Evolutionary conservation across 2,797 vertebrate species (phyloP).

Genomic region (Brachyalestes nurse): DNA sequence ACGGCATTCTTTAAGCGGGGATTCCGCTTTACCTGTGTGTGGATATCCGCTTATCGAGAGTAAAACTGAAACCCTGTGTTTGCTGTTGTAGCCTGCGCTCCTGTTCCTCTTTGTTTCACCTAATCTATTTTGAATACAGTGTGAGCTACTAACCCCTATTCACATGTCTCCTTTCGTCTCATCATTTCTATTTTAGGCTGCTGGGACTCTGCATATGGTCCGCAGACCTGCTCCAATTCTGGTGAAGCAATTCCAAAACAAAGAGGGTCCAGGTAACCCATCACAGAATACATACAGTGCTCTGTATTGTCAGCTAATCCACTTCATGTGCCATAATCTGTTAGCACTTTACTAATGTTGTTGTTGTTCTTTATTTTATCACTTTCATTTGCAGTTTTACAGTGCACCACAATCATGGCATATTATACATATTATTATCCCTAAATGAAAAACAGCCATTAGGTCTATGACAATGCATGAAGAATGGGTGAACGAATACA

Average conservation of each 20-base stretch:
- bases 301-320: not conserved
- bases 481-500: not conserved
- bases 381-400: constrained; percentile 1
- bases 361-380: not conserved
- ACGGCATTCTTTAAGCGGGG: constrained; percentile 38
- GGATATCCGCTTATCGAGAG: constrained; percentile 28
- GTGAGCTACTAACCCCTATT: not conserved
- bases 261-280: constrained; percentile 48
- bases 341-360: not conserved
- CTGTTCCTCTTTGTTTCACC: constrained; percentile 28
- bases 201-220: constrained; percentile 16
- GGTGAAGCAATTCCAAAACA: constrained; percentile 54
- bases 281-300: not conserved
- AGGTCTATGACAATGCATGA: not conserved
- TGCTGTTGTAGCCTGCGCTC: not conserved
- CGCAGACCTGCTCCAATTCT: constrained; percentile 52
- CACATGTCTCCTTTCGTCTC: constrained; percentile 11
- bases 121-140: constrained; percentile 45
- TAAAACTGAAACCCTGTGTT: constrained; percentile 39
- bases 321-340: not conserved
- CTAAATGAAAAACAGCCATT: not conserved
- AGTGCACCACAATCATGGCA: not conserved
- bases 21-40: constrained; percentile 21
- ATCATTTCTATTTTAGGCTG: constrained; percentile 41
- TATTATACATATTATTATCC: constrained; percentile 15